These are phyloP conservation scores for Koerneria pararmatus DNA, from an alignment of 2,888 invertebrate genomes.

Conservation along the genomic window DNA sequence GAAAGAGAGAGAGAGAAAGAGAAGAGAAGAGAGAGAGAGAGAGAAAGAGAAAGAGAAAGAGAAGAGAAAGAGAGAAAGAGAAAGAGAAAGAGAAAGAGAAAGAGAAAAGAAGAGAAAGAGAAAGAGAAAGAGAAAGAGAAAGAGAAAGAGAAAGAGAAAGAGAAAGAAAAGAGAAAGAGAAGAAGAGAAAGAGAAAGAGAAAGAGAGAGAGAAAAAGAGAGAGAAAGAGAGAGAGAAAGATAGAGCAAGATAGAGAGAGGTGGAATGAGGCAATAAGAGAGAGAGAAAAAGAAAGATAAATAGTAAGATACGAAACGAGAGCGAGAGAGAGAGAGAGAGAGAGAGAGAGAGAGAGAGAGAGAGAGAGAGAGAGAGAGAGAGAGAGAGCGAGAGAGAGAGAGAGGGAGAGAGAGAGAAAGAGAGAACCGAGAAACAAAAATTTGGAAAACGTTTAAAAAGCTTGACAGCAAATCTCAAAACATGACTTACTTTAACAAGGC, in stretches of 20 bases:
- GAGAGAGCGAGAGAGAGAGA: not conserved
- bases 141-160: slow-evolving; percentile 11
- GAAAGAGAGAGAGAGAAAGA: not conserved
- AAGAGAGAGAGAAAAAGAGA: not conserved
- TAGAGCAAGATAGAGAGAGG: slow-evolving; percentile 10
- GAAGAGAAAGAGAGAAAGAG: slow-evolving; percentile 18
- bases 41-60: slow-evolving; percentile 15
- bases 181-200: slow-evolving; percentile 4
- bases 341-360: slow-evolving; percentile 1
- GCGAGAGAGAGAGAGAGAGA: not conserved
- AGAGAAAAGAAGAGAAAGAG: not conserved
- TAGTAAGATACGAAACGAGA: no score
- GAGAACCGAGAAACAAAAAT: no score
- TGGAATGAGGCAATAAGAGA: not conserved
- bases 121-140: not conserved
- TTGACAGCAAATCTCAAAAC: no score
- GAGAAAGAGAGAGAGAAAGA: not conserved
- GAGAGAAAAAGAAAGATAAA: no score
- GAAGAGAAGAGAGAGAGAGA: not conserved
- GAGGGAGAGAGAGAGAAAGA: not conserved
- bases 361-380: not conserved
- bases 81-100: not conserved
- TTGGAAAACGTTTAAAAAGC: no score
- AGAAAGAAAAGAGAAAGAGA: slow-evolving; percentile 19
- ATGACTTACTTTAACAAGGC: no score